These are phyloP conservation scores for Neolamprologus brichardi DNA, from an alignment of 2,113 vertebrate species.

Conservation along the genomic window DNA sequence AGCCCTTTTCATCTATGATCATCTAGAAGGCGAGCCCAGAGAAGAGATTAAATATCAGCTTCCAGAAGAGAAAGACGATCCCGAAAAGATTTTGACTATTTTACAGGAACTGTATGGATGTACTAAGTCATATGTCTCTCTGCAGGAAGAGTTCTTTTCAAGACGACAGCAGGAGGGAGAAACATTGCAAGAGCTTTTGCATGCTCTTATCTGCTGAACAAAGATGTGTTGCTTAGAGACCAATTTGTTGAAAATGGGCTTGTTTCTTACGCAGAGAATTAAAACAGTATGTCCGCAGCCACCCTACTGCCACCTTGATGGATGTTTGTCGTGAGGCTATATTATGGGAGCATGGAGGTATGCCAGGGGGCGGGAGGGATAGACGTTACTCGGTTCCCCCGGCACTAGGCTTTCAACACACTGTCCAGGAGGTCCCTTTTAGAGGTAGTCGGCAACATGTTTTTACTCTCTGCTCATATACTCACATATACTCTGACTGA, in stretches of 20 bases:
- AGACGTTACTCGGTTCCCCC: too few relatives aligned
- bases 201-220: too few relatives aligned
- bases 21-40: too few relatives aligned
- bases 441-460: background rate
- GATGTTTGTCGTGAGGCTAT: accelerated
- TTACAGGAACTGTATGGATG: accelerated
- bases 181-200: background rate
- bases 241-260: too few relatives aligned
- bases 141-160: background rate
- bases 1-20: too few relatives aligned
- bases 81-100: too few relatives aligned
- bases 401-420: background rate
- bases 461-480: background rate
- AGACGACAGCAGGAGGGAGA: background rate
- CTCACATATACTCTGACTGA: background rate
- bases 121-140: background rate
- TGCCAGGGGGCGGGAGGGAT: accelerated
- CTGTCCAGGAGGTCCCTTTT: background rate
- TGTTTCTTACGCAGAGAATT: too few relatives aligned
- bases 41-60: too few relatives aligned
- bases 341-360: accelerated
- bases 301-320: too few relatives aligned
- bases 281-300: too few relatives aligned
- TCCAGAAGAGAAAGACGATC: accelerated
- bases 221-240: too few relatives aligned